These are phyloP conservation scores for Agonopterix arenella DNA, from an alignment of 2,888 invertebrate species.

Conservation along the genomic window DNA sequence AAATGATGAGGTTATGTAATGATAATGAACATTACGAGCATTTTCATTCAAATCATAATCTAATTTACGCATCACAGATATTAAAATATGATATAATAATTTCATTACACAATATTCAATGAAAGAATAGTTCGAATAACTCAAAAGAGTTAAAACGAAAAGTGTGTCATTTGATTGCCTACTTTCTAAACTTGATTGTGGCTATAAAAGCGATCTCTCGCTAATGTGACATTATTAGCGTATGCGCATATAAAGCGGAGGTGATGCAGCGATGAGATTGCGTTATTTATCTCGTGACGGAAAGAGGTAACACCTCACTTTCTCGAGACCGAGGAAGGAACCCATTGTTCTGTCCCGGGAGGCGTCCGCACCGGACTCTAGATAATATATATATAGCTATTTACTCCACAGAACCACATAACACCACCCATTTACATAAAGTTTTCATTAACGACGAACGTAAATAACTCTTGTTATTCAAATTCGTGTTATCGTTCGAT, in stretches of 20 bases:
- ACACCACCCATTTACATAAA: conserved; percentile 36
- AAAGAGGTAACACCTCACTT: conserved; percentile 32
- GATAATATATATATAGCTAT: conserved; percentile 23
- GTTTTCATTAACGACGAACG: conserved; percentile 37
- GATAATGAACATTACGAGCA: not conserved
- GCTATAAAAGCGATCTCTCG: conserved; percentile 5
- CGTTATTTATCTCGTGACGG: conserved; percentile 44
- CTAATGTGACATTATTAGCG: conserved; percentile 18
- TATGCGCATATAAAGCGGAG: conserved; percentile 42
- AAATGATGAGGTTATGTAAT: not conserved
- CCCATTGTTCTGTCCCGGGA: conserved; percentile 45
- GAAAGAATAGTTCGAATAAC: not conserved
- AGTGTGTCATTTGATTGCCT: conserved; percentile 5
- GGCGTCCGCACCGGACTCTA: conserved; percentile 32
- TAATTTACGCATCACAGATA: conserved; percentile 4
- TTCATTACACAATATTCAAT: conserved; percentile 1
- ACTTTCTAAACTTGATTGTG: conserved; percentile 15
- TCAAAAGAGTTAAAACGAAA: not conserved
- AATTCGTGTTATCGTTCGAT: conserved; percentile 28
- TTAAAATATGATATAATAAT: conserved; percentile 1
- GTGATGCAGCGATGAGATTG: conserved; percentile 31
- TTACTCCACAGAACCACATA: conserved; percentile 23
- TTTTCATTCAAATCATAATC: conserved; percentile 4
- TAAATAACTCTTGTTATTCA: conserved; percentile 26
- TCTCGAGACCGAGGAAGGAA: conserved; percentile 34